Percentiles rank a stretch among this genome's conserved stretches.
Evolutionary conservation across 2,888 invertebrate genomes (phyloP).

Genomic region (Brachynemurus nebulosus): DNA sequence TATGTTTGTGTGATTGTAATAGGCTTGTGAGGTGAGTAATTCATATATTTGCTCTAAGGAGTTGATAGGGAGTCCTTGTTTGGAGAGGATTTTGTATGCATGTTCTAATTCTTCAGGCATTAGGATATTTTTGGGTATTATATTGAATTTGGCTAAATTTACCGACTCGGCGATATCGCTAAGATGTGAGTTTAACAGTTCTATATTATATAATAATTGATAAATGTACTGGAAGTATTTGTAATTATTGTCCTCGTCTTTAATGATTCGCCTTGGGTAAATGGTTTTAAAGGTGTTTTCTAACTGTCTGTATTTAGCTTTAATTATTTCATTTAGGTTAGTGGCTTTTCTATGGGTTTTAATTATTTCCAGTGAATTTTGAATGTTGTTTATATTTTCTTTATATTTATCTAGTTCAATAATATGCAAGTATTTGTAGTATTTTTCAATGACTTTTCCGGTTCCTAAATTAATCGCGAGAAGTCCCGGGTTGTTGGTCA

Average conservation of each 20-base stretch:
- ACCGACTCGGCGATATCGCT: background rate
- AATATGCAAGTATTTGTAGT: background rate
- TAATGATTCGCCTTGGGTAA: no score
- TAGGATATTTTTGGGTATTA: background rate
- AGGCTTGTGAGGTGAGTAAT: background rate
- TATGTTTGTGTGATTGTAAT: background rate
- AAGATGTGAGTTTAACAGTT: background rate
- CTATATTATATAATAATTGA: background rate
- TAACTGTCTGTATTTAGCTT: no score
- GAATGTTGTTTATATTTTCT: background rate
- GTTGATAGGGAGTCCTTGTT: background rate
- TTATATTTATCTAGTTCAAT: background rate
- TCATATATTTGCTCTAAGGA: background rate
- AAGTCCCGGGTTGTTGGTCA: constrained; percentile 10
- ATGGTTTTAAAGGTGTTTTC: no score
- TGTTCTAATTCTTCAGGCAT: background rate
- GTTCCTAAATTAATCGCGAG: constrained; percentile 10
- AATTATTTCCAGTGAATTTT: background rate
- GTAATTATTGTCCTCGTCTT: no score
- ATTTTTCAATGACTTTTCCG: constrained; percentile 8
- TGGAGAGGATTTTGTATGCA: background rate
- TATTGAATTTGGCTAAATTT: background rate
- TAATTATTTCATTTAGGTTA: no score
- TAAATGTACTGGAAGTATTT: background rate
- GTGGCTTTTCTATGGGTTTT: background rate